Base-by-base conservation (phyloP, 30 jellyfish, hydroid and myxozoan genomes). In the Aurelia aurita region DNA sequence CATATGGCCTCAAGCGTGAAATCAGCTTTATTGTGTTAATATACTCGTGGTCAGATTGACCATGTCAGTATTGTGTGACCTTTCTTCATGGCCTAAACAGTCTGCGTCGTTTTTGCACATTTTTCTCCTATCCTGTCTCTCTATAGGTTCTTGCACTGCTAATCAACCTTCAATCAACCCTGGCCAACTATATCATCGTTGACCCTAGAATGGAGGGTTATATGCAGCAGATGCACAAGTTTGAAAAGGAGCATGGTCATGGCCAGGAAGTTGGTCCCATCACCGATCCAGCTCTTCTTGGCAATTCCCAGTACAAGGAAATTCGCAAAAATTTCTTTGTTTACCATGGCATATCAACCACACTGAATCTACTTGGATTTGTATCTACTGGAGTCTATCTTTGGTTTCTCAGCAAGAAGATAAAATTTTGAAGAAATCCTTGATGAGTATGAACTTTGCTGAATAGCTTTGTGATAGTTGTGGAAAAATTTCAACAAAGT, bases 221-320 rank as follows among this genome's bases (percentile, higher is more conserved):
- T 75, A 82, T 80, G 89, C 28, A 23, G 14, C 77, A 80, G 35
- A 69, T 51, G 79, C 97, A 89, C 43, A 74, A 82, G 58, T 89
- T 53, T 34, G 97, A 89, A 47, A 82, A 72, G 45, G 97, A 89
- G 45, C 72, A 73, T 53, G 97, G 97, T 18, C 87, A 80, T 55
- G 97, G 97, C 2, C 58, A 88, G 19, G 97, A 89, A 65, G 23
- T 74, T 67, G 97, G 94, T 8, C 86, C 90, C 34, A 89, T 89
- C 47, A 89, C 90, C 13, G 87, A 80, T 29, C 45, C 58, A 21
- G 21, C 26, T 0, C 64, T 89, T 62, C 82, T 80, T 86, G 76
- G 64, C 25, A 88, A 72, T 51, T 86, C 90, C 19, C 77, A 72
- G 46, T 89, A 89, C 86, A 76, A 47, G 45, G 87, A 43, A 39